A percentile compares a stretch with the other conserved stretches of the same genome.
These are phyloP conservation scores for Cephus cinctus DNA, from an alignment of 1,140 invertebrate species.

Conservation along the genomic window DNA sequence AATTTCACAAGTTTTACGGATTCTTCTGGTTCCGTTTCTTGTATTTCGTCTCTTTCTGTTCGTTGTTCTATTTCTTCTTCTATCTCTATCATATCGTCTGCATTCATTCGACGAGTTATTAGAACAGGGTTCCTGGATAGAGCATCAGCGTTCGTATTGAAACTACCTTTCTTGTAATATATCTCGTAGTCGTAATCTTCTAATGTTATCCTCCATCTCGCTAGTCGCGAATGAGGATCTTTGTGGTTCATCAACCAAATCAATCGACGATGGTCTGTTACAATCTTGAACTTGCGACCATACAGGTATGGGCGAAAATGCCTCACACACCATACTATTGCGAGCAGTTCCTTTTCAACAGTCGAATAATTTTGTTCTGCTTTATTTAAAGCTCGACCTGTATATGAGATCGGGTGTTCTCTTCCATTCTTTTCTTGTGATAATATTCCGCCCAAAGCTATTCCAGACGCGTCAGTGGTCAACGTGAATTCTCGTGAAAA, in stretches of 20 bases:
- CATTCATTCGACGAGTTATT: too few species aligned
- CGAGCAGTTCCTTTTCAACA: constrained; percentile 22
- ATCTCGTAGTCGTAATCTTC: constrained; percentile 40
- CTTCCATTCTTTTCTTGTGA: constrained; percentile 22
- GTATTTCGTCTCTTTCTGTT: too few species aligned
- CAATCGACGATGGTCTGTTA: constrained; percentile 57
- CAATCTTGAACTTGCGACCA: constrained; percentile 49
- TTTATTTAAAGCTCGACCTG: constrained; percentile 20
- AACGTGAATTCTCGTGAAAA: constrained; percentile 25
- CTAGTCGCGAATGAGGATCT: constrained; percentile 35
- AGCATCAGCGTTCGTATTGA: too few species aligned
- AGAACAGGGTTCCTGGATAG: too few species aligned
- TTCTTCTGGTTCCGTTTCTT: too few species aligned
- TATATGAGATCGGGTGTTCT: constrained; percentile 26
- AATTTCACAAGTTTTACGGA: too few species aligned
- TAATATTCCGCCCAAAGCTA: constrained; percentile 25
- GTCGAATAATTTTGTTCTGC: constrained; percentile 35
- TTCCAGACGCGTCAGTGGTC: constrained; percentile 27
- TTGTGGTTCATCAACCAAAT: constrained; percentile 52
- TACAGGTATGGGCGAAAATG: constrained; percentile 53
- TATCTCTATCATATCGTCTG: too few species aligned
- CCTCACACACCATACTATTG: constrained; percentile 46
- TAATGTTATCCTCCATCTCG: constrained; percentile 34
- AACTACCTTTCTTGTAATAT: too few species aligned
- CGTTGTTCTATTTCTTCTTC: too few species aligned